Evolutionary conservation across 2,888 invertebrate species (phyloP).

Genomic region (Cantharis nigra): DNA sequence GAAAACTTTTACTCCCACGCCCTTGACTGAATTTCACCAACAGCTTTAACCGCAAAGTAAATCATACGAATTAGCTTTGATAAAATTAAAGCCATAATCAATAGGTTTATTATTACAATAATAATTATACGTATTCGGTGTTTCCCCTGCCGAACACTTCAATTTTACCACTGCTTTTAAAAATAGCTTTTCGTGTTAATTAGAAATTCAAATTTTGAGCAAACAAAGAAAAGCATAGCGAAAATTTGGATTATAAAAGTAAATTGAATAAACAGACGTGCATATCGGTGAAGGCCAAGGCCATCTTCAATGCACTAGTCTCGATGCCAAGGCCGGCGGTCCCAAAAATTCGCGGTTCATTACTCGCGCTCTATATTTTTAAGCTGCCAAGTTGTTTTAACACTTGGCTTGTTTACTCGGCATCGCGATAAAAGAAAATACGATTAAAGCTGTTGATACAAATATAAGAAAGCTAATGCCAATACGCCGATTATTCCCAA

Average conservation of each 20-base stretch:
- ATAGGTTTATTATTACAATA: background rate
- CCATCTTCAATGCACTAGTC: slow-evolving; percentile 43
- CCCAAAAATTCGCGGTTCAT: slow-evolving; percentile 37
- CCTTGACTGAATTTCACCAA: background rate
- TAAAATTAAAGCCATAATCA: background rate
- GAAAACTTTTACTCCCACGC: background rate
- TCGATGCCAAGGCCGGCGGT: slow-evolving; percentile 45
- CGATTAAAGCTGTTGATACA: slow-evolving; percentile 3
- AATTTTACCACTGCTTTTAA: no score
- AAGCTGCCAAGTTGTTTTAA: slow-evolving; percentile 6
- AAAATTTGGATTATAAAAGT: background rate
- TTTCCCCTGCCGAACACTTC: background rate
- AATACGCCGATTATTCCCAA: background rate
- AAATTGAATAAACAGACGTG: slow-evolving; percentile 29
- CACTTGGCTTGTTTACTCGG: slow-evolving; percentile 14
- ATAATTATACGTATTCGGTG: background rate
- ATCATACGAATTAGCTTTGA: background rate
- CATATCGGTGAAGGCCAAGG: slow-evolving; percentile 53
- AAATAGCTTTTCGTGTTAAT: background rate
- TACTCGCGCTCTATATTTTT: slow-evolving; percentile 23
- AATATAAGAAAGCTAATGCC: background rate
- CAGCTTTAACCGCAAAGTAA: background rate
- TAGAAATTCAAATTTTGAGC: background rate
- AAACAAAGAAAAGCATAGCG: background rate
- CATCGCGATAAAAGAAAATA: slow-evolving; percentile 7